Evolutionary conservation across 2,797 vertebrate genomes (phyloP).

Genomic region (Alectoris magna): DNA sequence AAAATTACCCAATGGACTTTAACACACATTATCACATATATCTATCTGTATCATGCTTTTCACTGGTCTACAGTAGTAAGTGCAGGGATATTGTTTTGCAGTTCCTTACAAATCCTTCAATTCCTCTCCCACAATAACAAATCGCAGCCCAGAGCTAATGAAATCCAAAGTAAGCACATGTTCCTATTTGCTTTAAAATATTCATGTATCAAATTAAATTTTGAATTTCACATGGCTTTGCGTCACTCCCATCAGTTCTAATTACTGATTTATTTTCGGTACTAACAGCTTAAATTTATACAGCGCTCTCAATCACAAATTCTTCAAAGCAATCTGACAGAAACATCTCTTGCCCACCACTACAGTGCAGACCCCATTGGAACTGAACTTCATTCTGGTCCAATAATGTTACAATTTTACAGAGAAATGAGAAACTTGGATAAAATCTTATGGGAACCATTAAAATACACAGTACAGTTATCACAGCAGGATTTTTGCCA

Average conservation of each 20-base stretch:
- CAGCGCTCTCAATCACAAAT: not conserved
- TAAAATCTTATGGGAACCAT: not conserved
- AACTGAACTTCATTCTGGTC: not conserved
- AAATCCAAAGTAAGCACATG: not conserved
- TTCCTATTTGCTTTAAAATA: slow-evolving; percentile 53
- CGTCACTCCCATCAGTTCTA: slow-evolving; percentile 40
- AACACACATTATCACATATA: not conserved
- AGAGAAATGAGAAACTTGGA: not conserved
- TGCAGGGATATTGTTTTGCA: not conserved
- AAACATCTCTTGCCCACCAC: not conserved
- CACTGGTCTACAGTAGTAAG: not conserved
- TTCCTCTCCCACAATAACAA: slow-evolving; percentile 29
- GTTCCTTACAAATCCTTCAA: not conserved
- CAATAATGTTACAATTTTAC: not conserved
- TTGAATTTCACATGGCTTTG: slow-evolving; percentile 40
- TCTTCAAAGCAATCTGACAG: slow-evolving; percentile 31
- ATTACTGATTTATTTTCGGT: slow-evolving; percentile 50
- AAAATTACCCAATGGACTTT: not conserved
- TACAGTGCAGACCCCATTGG: fast-evolving
- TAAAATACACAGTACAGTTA: slow-evolving; percentile 22
- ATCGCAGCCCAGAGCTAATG: slow-evolving; percentile 36
- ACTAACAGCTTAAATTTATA: slow-evolving; percentile 20
- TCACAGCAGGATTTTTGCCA: slow-evolving; percentile 4
- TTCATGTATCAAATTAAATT: slow-evolving; percentile 54
- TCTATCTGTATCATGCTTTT: not conserved